Percentiles rank a stretch among this genome's conserved stretches.
Conservation (phyloP, 2,888 invertebrate species). For the Drosophila falleni region DNA sequence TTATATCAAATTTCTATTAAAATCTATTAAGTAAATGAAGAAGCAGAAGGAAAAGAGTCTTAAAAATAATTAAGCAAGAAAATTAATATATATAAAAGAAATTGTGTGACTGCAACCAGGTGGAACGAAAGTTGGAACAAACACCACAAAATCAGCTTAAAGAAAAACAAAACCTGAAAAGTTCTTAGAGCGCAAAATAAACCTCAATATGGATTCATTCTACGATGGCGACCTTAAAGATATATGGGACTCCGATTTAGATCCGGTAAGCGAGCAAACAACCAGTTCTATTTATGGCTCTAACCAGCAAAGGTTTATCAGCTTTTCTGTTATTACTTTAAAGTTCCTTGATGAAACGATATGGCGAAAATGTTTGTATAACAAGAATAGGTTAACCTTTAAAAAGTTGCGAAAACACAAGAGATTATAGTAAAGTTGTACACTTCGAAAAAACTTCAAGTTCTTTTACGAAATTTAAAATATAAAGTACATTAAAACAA, state of each 20-base stretch:
- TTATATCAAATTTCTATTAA: slow-evolving; percentile 16
- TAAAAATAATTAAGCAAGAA: slow-evolving; percentile 3
- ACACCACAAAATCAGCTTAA: slow-evolving; percentile 35
- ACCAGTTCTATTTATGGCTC: slow-evolving; percentile 34
- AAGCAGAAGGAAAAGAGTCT: slow-evolving; percentile 3
- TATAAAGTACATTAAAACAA: neutral
- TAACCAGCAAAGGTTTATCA: slow-evolving; percentile 34
- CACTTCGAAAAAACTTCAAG: neutral
- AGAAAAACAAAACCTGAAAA: slow-evolving; percentile 44
- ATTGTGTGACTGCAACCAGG: slow-evolving; percentile 69
- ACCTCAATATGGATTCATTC: slow-evolving; percentile 89
- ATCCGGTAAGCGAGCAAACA: slow-evolving; percentile 89
- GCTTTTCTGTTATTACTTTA: slow-evolving; percentile 19
- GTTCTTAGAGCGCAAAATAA: slow-evolving; percentile 61
- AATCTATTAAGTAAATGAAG: slow-evolving; percentile 4
- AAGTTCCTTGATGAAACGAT: slow-evolving; percentile 22
- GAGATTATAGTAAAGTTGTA: neutral
- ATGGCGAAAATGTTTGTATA: slow-evolving; percentile 10
- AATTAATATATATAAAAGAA: slow-evolving; percentile 39
- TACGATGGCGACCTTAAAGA: slow-evolving; percentile 93
- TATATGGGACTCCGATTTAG: slow-evolving; percentile 93
- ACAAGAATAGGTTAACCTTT: neutral
- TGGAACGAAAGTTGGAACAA: slow-evolving; percentile 64
- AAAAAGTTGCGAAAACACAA: neutral
- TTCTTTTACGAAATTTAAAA: neutral